Base-by-base conservation (phyloP, 1,140 invertebrate genomes). In the Dolichoris vasculosae region DNA sequence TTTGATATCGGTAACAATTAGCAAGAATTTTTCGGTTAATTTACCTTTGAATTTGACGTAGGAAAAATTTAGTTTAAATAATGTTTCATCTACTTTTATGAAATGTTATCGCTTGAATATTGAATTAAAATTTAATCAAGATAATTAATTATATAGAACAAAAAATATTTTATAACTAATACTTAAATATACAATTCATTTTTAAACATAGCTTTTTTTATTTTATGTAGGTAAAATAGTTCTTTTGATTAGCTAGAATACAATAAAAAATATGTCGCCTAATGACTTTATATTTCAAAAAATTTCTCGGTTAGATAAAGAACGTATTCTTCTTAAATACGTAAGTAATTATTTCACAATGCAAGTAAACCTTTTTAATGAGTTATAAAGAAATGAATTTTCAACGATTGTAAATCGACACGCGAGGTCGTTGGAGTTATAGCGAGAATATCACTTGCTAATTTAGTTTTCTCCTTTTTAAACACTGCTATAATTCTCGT, bases 381-480 rank as follows among this genome's bases (percentile, higher is more conserved):
- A 46, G 13, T 75, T n/a, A 32, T 23, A 76, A 6, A 3, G 38
- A 67, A 80, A 11, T n/a, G 17, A 17, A 80, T 75, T 76, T 83
- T 76, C 73, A 38, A 63, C 82, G 75, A 43, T 40, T 38, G 7
- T 32, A 35, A 32, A 20, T 67, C 75, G 78, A 85, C 79, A 63
- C 76, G 82, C 83, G 82, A 84, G 85, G 82, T 84, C 55, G 82
- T 59, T 67, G n/a, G 86, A 80, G 81, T 80, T 82, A 63, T 87
- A 83, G 86, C 82, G 76, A 84, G 82, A 84, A 43, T 59, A 77
- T 80, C 83, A 84, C 77, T 51, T 84, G 77, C 35, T 71, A 55
- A 30, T 48, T n/a, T 69, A 15, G 40, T 63, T 32, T 71, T 48
- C 9, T 6, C 40, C 26, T 51, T 17, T 40, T 64, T 15, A 80